Percentiles rank a stretch among this genome's conserved stretches.
Conservation (phyloP, 2,888 invertebrate species). For the Parnassius apollo region DNA sequence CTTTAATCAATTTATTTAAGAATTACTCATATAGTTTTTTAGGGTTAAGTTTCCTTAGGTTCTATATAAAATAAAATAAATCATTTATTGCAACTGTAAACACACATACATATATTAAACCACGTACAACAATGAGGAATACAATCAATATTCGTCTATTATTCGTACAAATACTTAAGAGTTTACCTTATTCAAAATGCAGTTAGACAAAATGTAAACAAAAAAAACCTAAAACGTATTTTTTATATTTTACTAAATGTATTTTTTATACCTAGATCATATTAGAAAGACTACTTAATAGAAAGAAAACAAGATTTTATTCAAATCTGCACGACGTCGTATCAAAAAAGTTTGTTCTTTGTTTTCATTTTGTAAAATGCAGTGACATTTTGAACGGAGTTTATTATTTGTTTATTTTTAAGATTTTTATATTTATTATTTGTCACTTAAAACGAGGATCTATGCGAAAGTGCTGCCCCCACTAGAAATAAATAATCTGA, state of each 20-base stretch:
- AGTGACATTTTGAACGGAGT: neutral
- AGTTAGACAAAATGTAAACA: too few species aligned
- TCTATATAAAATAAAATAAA: neutral
- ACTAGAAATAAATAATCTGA: neutral
- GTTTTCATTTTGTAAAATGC: neutral
- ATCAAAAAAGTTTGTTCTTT: conserved; percentile 1
- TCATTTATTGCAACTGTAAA: too few species aligned
- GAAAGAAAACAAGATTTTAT: too few species aligned
- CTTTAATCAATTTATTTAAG: neutral
- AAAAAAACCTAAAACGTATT: too few species aligned
- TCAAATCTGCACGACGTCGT: neutral
- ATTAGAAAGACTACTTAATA: too few species aligned
- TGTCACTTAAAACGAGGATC: neutral
- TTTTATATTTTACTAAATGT: too few species aligned
- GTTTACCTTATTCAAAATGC: neutral
- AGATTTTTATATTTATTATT: neutral
- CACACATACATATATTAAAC: too few species aligned
- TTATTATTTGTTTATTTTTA: neutral
- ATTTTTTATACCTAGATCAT: too few species aligned
- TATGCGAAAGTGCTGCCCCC: neutral
- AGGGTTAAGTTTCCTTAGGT: neutral
- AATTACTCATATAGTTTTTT: conserved; percentile 1
- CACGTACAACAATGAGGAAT: too few species aligned
- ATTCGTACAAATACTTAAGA: too few species aligned
- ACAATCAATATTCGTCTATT: too few species aligned